These are phyloP conservation scores for Perdita meconis DNA, from an alignment of 2,888 invertebrate species.

Conservation along the genomic window DNA sequence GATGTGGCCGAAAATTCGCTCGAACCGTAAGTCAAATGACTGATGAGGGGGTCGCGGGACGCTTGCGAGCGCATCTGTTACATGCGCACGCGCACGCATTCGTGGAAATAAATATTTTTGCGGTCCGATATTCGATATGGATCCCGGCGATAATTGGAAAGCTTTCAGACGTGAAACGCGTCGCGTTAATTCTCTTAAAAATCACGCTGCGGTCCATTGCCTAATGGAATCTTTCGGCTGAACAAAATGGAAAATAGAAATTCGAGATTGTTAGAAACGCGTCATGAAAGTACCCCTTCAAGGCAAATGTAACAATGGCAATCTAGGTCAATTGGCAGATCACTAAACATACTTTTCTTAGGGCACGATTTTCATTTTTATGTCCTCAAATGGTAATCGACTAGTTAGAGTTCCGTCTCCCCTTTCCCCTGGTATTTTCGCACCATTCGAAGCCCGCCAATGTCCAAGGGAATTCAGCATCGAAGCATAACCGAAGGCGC, in stretches of 20 bases:
- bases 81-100: conserved; percentile 41
- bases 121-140: neutral
- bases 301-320: no score
- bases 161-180: conserved; percentile 18
- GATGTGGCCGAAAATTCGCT: conserved; percentile 49
- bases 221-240: no score
- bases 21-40: conserved; percentile 58
- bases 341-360: no score
- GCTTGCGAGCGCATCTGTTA: conserved; percentile 63
- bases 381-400: no score
- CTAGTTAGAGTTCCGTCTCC: no score
- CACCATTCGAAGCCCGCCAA: neutral
- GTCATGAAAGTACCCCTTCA: no score
- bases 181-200: conserved; percentile 4
- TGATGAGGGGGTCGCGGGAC: conserved; percentile 53
- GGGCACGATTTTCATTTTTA: no score
- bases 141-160: conserved; percentile 12
- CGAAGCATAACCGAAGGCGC: neutral
- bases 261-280: no score
- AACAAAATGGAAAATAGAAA: no score
- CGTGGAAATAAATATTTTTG: conserved; percentile 53
- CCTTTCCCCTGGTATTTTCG: no score
- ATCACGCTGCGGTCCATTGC: neutral
- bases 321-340: no score
- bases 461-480: neutral